Evolutionary conservation across 2,797 vertebrate species (phyloP), one percentile per base, ranked within the genome.

Genomic region (Percopsis omiscomaycus): DNA sequence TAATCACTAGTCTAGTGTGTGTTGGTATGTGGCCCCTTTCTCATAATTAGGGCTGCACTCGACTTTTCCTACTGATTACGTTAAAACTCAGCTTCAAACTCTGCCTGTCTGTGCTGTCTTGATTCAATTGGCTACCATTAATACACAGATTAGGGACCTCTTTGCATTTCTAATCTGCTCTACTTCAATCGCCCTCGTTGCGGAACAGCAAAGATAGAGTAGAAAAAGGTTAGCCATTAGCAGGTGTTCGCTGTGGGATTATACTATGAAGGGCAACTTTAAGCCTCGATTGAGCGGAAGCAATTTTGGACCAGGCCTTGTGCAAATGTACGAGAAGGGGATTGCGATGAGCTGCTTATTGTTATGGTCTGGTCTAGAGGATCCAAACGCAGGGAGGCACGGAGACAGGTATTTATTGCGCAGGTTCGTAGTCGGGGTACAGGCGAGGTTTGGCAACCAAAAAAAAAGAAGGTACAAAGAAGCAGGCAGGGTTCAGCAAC

Each of bases 51-150:
- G 32, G 45, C 55, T 53, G 32, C 15, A 14, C 52, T 64, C 49
- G 29, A 52, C 16, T 59, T 63, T 76, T 71, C 70, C 51, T 12
- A 64, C 28, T 47, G 78, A 71, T 73, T 75, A 73, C 64, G 68
- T 67, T 66, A 77, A 80, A 60, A 50, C 69, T 86, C 85, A 79
- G 64, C 62, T 80, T 61, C 59, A 74, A 86, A 91, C 84, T 84
- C 80, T 81, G 73, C 65, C 75, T 78, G 63, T 59, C 54, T 30
- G 11, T 66, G 75, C 81, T 56, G 66, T 65, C 30, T 73, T 71
- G 62, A 86, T 89, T 91, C 84, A 90, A 82, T 70, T 85, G 86
- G 71, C 53, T 86, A 74, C 75, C 82, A 78, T 75, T 89, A 91
- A 89, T 87, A 81, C 76, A 78, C 67, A 86, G 86, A 89, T 91